phyloP scores from a whole-genome alignment of 2,113 vertebrate genomes.

The Zapornia atra region DNA sequence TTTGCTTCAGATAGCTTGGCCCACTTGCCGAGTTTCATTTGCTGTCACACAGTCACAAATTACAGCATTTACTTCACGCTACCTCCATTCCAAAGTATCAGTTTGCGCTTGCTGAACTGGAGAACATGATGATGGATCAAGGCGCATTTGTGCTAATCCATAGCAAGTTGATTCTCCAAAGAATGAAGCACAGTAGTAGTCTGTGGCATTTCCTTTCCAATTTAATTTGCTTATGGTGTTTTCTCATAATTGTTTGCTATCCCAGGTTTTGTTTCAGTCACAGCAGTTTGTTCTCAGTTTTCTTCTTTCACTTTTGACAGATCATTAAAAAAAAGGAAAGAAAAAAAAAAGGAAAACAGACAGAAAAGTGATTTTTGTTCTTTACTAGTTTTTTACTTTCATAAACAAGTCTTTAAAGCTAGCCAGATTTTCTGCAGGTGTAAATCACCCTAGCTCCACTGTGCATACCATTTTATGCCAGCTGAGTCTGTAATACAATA shows the following conservation, averaged over 20 bases:
- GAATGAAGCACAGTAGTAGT: neutral
- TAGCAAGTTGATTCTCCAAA: slow-evolving; percentile 41
- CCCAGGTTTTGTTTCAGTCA: neutral
- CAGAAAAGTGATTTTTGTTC: neutral
- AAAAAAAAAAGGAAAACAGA: neutral
- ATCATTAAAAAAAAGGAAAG: neutral
- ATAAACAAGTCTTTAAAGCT: slow-evolving; percentile 18
- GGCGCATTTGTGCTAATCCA: slow-evolving; percentile 53
- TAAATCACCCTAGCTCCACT: slow-evolving; percentile 24
- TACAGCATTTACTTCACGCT: slow-evolving; percentile 58
- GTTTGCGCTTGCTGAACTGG: slow-evolving; percentile 50
- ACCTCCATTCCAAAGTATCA: slow-evolving; percentile 55
- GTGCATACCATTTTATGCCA: slow-evolving; percentile 2
- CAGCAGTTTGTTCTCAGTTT: neutral
- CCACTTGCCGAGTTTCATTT: slow-evolving; percentile 67
- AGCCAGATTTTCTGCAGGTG: slow-evolving; percentile 40
- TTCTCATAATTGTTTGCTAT: slow-evolving; percentile 15
- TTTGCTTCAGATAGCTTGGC: slow-evolving; percentile 48
- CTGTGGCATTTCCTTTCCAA: slow-evolving; percentile 34
- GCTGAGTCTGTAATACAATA: neutral
- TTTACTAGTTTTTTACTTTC: neutral
- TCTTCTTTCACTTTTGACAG: neutral
- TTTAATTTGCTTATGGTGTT: slow-evolving; percentile 58
- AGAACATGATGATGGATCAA: slow-evolving; percentile 58
- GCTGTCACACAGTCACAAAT: slow-evolving; percentile 67